These are phyloP conservation scores for Sminthurides aquaticus DNA, from an alignment of 2,888 invertebrate species.

Conservation along the genomic window DNA sequence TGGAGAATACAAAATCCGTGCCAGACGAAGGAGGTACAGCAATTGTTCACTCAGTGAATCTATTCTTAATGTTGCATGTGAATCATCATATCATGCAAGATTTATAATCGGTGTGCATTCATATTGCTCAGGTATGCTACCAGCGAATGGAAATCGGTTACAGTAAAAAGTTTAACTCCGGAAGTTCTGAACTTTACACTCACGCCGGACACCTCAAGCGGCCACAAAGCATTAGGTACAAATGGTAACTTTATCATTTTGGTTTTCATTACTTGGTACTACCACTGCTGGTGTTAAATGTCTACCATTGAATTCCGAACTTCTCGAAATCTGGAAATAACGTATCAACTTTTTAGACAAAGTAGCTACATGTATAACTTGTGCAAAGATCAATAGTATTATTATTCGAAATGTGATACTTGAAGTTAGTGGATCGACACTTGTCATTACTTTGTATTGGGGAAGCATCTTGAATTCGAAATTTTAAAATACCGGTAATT, in stretches of 20 bases:
- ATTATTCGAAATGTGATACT: no score
- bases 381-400: no score
- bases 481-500: no score
- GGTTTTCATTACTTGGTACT: background rate
- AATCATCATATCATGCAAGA: no score
- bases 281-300: background rate
- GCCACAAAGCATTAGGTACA: background rate
- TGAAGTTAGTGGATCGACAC: no score
- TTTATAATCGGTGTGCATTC: no score
- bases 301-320: no score
- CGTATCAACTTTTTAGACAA: no score
- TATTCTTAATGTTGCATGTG: slow-evolving; percentile 8
- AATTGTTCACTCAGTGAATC: slow-evolving; percentile 23
- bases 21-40: slow-evolving; percentile 62
- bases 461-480: no score
- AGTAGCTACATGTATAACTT: no score
- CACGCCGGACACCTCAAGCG: background rate
- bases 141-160: slow-evolving; percentile 28
- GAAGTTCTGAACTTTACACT: slow-evolving; percentile 25
- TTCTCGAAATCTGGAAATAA: no score
- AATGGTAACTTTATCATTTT: slow-evolving; percentile 16
- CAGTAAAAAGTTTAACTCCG: slow-evolving; percentile 18
- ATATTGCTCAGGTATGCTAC: slow-evolving; percentile 29
- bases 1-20: slow-evolving; percentile 71
- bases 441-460: no score